These are phyloP conservation scores for Poeciliopsis paucimaculata DNA, from an alignment of 2,797 vertebrate genomes.

Conservation along the genomic window DNA sequence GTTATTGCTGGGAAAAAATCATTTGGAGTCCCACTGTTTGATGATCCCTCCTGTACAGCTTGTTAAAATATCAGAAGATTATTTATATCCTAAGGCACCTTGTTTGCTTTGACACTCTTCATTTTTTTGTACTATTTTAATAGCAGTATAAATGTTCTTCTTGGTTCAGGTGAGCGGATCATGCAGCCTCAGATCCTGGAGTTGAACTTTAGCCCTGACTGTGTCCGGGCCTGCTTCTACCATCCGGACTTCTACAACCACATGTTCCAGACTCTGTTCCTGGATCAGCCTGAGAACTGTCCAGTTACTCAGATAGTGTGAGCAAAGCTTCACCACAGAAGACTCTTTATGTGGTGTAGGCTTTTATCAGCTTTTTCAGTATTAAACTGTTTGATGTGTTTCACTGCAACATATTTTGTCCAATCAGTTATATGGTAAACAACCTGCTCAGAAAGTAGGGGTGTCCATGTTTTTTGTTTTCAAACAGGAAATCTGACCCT, in stretches of 20 bases:
- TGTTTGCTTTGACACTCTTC: background rate
- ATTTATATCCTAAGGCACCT: background rate
- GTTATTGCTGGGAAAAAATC: background rate
- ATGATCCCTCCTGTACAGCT: background rate
- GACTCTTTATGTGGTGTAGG: background rate
- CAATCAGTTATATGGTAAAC: background rate
- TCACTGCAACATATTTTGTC: background rate
- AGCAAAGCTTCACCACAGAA: background rate
- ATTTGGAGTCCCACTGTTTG: background rate
- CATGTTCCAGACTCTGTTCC: slow-evolving; percentile 90
- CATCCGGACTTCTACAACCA: slow-evolving; percentile 94
- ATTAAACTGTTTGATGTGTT: background rate
- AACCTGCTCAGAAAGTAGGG: background rate
- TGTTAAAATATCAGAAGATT: background rate
- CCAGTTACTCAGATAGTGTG: slow-evolving; percentile 80
- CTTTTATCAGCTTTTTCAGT: background rate
- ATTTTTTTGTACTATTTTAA: background rate
- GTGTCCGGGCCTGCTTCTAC: slow-evolving; percentile 90
- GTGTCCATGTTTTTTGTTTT: background rate
- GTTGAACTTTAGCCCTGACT: slow-evolving; percentile 95
- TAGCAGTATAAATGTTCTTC: background rate
- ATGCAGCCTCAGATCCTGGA: slow-evolving; percentile 95
- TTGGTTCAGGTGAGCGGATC: slow-evolving; percentile 77
- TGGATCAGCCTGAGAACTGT: slow-evolving; percentile 84
- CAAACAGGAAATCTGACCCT: background rate